Evolutionary conservation across 2,113 vertebrate species (phyloP).

Genomic region (Aspidoscelis tigris): DNA sequence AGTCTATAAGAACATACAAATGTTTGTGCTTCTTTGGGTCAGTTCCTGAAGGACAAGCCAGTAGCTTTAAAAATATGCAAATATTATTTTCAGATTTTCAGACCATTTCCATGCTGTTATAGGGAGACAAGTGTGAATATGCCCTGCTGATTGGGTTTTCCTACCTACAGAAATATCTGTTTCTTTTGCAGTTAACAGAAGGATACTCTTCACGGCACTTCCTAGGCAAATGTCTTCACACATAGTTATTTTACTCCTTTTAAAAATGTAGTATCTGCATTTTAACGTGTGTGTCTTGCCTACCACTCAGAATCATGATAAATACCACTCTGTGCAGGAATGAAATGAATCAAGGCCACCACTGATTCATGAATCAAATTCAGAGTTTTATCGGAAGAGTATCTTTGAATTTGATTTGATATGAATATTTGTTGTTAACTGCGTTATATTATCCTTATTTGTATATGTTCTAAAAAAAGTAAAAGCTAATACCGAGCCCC

Average conservation of each 20-base stretch:
- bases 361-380: slow-evolving; percentile 41
- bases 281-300: slow-evolving; percentile 57
- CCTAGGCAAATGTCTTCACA: slow-evolving; percentile 55
- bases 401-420: neutral
- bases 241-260: slow-evolving; percentile 63
- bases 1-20: slow-evolving; percentile 74
- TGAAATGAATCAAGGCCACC: slow-evolving; percentile 5
- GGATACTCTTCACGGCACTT: slow-evolving; percentile 67
- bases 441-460: slow-evolving; percentile 7
- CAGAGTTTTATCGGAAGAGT: slow-evolving; percentile 6
- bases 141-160: slow-evolving; percentile 72
- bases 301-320: slow-evolving; percentile 61
- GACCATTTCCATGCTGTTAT: slow-evolving; percentile 71
- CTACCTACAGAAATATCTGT: slow-evolving; percentile 73
- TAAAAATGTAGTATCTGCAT: slow-evolving; percentile 43
- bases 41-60: slow-evolving; percentile 71
- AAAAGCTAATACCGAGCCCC: neutral
- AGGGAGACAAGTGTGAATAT: slow-evolving; percentile 79
- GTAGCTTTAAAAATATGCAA: slow-evolving; percentile 68
- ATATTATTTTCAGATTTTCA: slow-evolving; percentile 72
- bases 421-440: slow-evolving; percentile 8
- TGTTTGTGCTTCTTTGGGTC: slow-evolving; percentile 66
- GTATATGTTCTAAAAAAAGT: neutral
- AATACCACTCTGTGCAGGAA: slow-evolving; percentile 43
- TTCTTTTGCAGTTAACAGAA: slow-evolving; percentile 84